phyloP scores from a whole-genome alignment of 2,797 vertebrate species.

The Megalops cyprinoides region DNA sequence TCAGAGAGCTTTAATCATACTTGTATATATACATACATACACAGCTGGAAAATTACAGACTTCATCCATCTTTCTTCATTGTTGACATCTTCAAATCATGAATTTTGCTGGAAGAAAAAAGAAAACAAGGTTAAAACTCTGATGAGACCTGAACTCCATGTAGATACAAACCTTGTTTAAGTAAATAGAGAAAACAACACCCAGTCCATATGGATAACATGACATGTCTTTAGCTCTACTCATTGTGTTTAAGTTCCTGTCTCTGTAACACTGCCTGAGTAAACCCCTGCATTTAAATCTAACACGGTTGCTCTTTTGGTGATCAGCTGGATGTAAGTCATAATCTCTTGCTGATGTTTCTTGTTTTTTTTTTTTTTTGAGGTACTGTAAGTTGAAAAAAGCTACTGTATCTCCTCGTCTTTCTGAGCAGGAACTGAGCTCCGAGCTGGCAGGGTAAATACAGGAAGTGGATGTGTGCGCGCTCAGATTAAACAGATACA shows the following conservation, averaged over 20 bases:
- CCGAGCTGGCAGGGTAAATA: not conserved
- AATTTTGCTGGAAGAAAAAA: conserved; percentile 6
- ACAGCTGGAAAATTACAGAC: not conserved
- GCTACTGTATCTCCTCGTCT: too few species aligned
- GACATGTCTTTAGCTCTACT: not conserved
- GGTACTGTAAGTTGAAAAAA: too few species aligned
- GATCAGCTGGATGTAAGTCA: too few species aligned
- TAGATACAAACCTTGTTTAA: not conserved
- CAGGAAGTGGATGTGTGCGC: not conserved
- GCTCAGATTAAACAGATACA: too few species aligned
- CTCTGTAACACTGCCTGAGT: not conserved
- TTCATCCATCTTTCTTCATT: conserved; percentile 1
- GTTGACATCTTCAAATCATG: not conserved
- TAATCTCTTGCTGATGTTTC: too few species aligned
- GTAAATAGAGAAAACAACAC: too few species aligned
- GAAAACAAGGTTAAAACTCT: not conserved
- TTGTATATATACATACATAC: too few species aligned
- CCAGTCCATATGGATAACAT: not conserved
- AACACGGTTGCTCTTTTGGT: too few species aligned
- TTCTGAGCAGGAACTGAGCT: not conserved
- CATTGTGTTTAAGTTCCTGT: too few species aligned
- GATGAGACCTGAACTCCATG: not conserved
- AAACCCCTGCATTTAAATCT: not conserved
- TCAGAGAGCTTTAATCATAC: not conserved
- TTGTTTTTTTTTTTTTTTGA: too few species aligned